Base-by-base conservation (phyloP, 2,797 vertebrate species). In the Sandelia bainsii region DNA sequence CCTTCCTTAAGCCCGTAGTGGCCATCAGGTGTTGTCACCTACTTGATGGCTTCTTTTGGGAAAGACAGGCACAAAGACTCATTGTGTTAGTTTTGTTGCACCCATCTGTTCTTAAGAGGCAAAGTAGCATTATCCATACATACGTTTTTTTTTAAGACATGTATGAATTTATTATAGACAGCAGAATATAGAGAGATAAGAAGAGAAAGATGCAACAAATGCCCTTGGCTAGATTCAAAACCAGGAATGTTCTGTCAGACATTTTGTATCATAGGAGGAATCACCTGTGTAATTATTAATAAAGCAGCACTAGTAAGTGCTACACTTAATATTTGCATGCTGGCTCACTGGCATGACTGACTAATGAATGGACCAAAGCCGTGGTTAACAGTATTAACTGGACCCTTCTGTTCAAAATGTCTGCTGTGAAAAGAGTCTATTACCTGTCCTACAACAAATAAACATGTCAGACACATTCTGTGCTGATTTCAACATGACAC, bases 401-500 rank as follows among this genome's bases (percentile, higher is more conserved):
- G 44, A 57, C 6, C 25, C 27, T 9, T 48, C 2, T 8, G 27
- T 17, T 45, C 14, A 8, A 11, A 58, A 16, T 20, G 10, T 16
- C 19, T 23, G 17, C 8, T 46, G 39, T 42, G 19, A 39, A 57
- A 32, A 53, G 9, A 3, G 5, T n/a, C 12, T 14, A 1, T 3
- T 49, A n/a, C 45, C 8, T 25, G 27, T 56, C 8, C 49, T 7
- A 32, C 7, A 40, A 19, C 19, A 27, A 54, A 46, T 20, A 54
- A 34, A 54, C 32, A 39, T 16, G n/a, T 53, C 29, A 1, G 37
- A 70, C 9, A 14, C 54, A 62, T 45, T 50, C 6, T 44, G 37
- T 25, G 42, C 66, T 79, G 49, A 79, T 81, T 85, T 87, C 75
- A 90, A 91, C 86, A 89, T 91, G 87, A 89, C 87, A 90, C 87